These are phyloP conservation scores for Temnothorax ravouxi DNA, from an alignment of 2,888 invertebrate species.

Conservation along the genomic window DNA sequence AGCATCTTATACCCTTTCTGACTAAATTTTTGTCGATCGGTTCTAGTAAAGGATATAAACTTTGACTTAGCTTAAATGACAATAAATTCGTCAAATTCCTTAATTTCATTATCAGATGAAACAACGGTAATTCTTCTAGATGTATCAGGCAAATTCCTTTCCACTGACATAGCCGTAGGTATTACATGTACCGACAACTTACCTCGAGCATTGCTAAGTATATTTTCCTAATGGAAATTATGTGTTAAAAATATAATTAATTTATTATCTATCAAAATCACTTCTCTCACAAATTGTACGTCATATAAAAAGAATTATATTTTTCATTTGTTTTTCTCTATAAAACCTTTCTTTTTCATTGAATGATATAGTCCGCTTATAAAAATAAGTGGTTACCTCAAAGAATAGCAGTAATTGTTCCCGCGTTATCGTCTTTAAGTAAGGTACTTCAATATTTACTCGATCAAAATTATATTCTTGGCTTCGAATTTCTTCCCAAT, in stretches of 20 bases:
- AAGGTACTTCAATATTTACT: slow-evolving; percentile 93
- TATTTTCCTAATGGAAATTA: too few species aligned
- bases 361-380: slow-evolving; percentile 17
- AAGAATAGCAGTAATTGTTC: slow-evolving; percentile 93
- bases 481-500: slow-evolving; percentile 94
- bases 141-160: slow-evolving; percentile 73
- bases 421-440: slow-evolving; percentile 91
- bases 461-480: slow-evolving; percentile 97
- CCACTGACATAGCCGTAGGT: slow-evolving; percentile 48
- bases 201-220: too few species aligned
- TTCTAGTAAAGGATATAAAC: too few species aligned
- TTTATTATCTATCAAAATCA: too few species aligned
- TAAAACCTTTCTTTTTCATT: background rate
- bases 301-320: too few species aligned
- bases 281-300: too few species aligned
- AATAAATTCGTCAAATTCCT: too few species aligned
- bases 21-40: too few species aligned
- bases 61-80: too few species aligned
- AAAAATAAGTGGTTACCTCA: slow-evolving; percentile 88
- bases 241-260: too few species aligned
- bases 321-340: background rate
- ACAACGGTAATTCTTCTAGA: background rate
- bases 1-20: too few species aligned
- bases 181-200: too few species aligned
- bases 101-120: background rate